Evolutionary conservation across 2,113 vertebrate genomes (phyloP), one percentile per base, ranked within the genome.

Genomic region (Ageneiosus marmoratus): DNA sequence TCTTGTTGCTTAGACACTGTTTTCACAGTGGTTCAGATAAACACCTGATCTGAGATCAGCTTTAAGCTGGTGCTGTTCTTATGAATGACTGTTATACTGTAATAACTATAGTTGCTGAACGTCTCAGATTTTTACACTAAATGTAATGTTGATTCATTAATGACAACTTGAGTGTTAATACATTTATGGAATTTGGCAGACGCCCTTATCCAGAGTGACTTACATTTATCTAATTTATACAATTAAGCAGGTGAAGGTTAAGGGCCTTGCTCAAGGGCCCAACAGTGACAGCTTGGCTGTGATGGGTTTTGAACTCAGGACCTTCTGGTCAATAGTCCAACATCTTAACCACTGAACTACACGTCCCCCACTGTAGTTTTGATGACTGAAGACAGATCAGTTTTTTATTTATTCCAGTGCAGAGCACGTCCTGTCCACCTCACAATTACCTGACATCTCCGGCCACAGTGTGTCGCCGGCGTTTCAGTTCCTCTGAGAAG

Each of bases 401-500:
- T 24, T 44, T 24, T 34, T 18, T 75, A 0, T 12, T n/a, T 1
- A 22, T 32, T 15, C 46, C 9, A 18, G 53, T 55, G 79, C 83
- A 37, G 24, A 0, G 22, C 44, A 7, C 18, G 1, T 10, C 69
- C 77, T 20, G 70, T 53, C 55, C 48, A 72, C 48, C 6, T 37
- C 4, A 1, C 44, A 1, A 84, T 89, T 94, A 93, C 79, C 91
- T 89, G 1, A 88, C 90, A 84, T 94, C 93, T 87, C 93, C 94
- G 53, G 91, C 80, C 88, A 91, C 90, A 75, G 94, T 94, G 90
- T 93, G 90, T 46, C 89, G 91, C 89, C 93, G 90, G 87, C 89
- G 92, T 84, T 93, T 94, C 84, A 94, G 88, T 87, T 95, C 92
- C 86, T 89, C 86, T 85, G 89, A 89, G 88, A 91, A 82, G 16